A percentile compares a stretch with the other conserved stretches of the same genome.
Evolutionary conservation across 2,113 vertebrate genomes (phyloP).

Genomic region (Tangachromis dhanisi): DNA sequence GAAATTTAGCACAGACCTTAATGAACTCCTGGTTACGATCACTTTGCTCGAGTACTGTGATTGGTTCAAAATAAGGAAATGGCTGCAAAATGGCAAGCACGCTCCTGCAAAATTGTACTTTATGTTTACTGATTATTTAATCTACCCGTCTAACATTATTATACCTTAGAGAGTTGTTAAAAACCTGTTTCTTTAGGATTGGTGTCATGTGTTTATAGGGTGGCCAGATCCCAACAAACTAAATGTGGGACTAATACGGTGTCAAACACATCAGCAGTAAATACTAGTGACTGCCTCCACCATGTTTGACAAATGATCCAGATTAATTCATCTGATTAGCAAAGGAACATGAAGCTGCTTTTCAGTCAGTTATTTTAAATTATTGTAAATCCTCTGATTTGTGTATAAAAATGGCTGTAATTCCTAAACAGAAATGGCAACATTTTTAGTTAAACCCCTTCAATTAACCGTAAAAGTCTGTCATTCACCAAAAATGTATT

Average conservation of each 20-base stretch:
- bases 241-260: accelerated
- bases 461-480: not conserved
- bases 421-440: not conserved
- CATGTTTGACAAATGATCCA: not conserved
- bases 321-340: not conserved
- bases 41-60: not conserved
- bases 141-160: not conserved
- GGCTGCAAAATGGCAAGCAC: not conserved
- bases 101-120: not conserved
- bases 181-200: not conserved
- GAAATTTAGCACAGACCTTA: not conserved
- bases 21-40: accelerated
- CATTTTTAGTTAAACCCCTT: not conserved
- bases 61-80: not conserved
- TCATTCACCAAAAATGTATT: not conserved
- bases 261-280: not conserved
- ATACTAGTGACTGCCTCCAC: not conserved
- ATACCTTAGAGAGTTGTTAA: not conserved
- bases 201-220: not conserved
- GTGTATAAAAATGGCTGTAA: not conserved
- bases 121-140: not conserved
- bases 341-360: not conserved
- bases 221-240: not conserved
- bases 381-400: not conserved
- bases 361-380: not conserved